These are phyloP conservation scores for Neoniphon sammara DNA, from an alignment of 2,797 vertebrate genomes.

Conservation along the genomic window DNA sequence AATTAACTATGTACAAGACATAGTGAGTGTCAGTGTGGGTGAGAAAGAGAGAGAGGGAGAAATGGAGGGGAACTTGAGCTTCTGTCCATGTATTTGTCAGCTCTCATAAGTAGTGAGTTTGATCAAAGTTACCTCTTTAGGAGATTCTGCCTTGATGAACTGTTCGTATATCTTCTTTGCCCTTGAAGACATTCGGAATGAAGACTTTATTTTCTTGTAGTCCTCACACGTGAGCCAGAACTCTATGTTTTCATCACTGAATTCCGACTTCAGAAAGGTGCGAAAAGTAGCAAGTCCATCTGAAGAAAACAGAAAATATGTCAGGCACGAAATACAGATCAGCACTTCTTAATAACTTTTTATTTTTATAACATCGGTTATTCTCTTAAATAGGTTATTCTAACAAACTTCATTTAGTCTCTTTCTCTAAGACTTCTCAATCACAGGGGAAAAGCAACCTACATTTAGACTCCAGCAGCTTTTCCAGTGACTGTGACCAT, in stretches of 20 bases:
- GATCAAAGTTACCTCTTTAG: constrained; percentile 83
- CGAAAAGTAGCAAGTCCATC: constrained; percentile 87
- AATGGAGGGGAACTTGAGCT: neutral
- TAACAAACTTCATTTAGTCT: constrained; percentile 35
- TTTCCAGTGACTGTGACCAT: constrained; percentile 90
- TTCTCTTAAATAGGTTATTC: constrained; percentile 14
- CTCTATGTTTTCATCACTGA: constrained; percentile 91
- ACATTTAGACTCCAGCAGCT: constrained; percentile 88
- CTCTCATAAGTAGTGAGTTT: neutral
- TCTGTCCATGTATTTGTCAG: neutral
- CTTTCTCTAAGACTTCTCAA: constrained; percentile 36
- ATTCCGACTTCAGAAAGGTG: constrained; percentile 89
- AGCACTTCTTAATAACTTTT: neutral
- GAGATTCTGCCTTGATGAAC: constrained; percentile 88
- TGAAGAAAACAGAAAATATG: constrained; percentile 60
- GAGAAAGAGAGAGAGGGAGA: neutral
- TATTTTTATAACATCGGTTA: neutral
- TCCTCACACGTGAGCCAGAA: constrained; percentile 92
- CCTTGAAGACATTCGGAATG: constrained; percentile 81
- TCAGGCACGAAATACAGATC: neutral
- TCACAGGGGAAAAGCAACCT: constrained; percentile 69
- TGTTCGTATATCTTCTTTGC: constrained; percentile 89
- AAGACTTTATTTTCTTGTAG: constrained; percentile 88
- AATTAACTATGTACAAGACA: neutral
- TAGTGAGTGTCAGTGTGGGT: too few relatives aligned